Base-by-base conservation (phyloP, 2,888 invertebrate species). In the Thymelicus acteon region DNA sequence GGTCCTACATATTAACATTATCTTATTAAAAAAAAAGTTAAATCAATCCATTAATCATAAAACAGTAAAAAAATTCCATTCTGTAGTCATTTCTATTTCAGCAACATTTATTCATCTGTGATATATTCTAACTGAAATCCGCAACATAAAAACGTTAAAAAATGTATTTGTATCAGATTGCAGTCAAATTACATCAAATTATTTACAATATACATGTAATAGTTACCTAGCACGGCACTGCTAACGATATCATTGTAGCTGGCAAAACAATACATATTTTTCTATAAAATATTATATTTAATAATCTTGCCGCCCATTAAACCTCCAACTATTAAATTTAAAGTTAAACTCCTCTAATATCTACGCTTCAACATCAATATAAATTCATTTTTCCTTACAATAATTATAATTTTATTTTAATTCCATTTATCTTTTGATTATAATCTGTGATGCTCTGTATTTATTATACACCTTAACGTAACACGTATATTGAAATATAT, bases 361-460 rank as follows among this genome's bases (percentile, higher is more conserved):
- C 65, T 71, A 71, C 65, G 40, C 58, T 19, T 71, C 65, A 71
- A 71, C 71, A 66, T 66, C 71, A 44, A 65, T 66, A 71, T 71
- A 71, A 71, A 71, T 71, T 71, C 71, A 66, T 71, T 71, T 71
- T 65, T 61, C 52, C 65, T 71, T 65, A 60, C 47, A 48, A 49
- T 54, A 71, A 68, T 60, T 49, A 52, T 63, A 44, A 48, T 64
- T 65, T 54, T 49, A 63, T 48, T 63, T 19, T 52, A 13, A 52
- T 54, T 54, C 24, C 48, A 52, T 44, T 65, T 19, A 39, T 63
- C 13, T 48, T 24, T 7, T 57, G 48, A 19, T 13, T 64, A 62
- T 62, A 57, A 44, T 64, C 65, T 65, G 52, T 66, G 44, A 52
- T 39, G 54, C n/a, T 49, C 49, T 47, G 12, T 31, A 13, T 48